Evolutionary conservation across 2,888 invertebrate species (phyloP), one percentile per base, ranked within the genome.

Genomic region (Gortyna flavago): DNA sequence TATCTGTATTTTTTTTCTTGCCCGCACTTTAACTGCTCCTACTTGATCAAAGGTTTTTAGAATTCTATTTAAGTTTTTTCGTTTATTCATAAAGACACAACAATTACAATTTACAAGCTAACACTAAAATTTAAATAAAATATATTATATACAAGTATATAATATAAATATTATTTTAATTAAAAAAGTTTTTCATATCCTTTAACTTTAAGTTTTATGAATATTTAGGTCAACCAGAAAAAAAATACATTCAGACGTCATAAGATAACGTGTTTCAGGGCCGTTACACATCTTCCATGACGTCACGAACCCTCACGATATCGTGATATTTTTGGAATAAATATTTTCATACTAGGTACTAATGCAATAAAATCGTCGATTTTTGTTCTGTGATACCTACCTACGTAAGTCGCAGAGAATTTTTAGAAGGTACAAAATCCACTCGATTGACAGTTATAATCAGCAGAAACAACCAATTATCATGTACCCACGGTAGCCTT

Each of bases 191-290:
- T n/a, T 29, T 61, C 2, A 29, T n/a, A 2, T 21, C 6, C 7
- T 21, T 75, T 18, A 32, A 35, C 7, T 21, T 75, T 18, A 32
- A 35, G 41, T 18, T 44, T 18, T 11, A 6, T 41, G 32, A 9
- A 32, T 61, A 32, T 32, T 41, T 21, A 59, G 32, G 8, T 5
- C n/a, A 32, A 48, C 9, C 4, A 41, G 29, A 44, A 25, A n/a
- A 59, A 7, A 48, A 0, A 18, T 2, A 35, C 9, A n/a, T 59
- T 13, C 8, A 11, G 32, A 72, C 57, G 64, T 72, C 78, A 80
- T 11, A 35, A 25, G 16, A 29, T 81, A 18, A 75, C 66, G 61
- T 79, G 82, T 67, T 81, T 38, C 3, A 44, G n/a, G 2, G 29
- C 66, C n/a, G 21, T 81, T 75, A 75, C 6, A 25, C 25, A 13